Evolutionary conservation across 2,113 vertebrate species (phyloP), one percentile per base, ranked within the genome.

Genomic region (Python bivittatus): DNA sequence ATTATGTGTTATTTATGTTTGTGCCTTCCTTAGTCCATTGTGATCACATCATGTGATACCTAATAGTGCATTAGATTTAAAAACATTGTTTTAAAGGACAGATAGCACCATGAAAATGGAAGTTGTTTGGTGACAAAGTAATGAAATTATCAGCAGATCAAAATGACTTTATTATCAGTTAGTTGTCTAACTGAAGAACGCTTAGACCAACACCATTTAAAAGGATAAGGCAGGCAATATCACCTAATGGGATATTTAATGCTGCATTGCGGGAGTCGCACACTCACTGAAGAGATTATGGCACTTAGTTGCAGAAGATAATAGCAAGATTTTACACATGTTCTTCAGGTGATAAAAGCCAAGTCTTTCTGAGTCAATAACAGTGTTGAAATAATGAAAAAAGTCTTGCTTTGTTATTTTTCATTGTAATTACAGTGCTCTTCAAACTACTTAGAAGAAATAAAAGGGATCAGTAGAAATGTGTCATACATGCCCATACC

Each of bases 191-290:
- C 27, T 6, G 0, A 44, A 72, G 85, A 84, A 33, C 91, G 1
- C 48, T 20, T 60, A 90, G 91, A 86, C 87, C n/a, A 94, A 93
- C 4, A 58, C 10, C 5, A 88, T 56, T 95, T 91, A 44, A 88
- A 91, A 88, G 61, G 58, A 91, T 91, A 12, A 0, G 91, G 23
- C 44, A 91, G 85, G 1, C 15, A 92, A 1, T 61, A 6, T 61
- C 91, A 94, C 89, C 68, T 90, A 85, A 48, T 29, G 53, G 15
- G 94, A 89, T 1, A 23, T 44, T 94, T 86, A 23, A 23, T 89
- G 88, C 64, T 44, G 52, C 29, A 11, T 17, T 93, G 29, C 83
- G 52, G 0, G 4, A 1, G 1, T 79, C 1, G 1, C 52, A 10
- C 38, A 22, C 1, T 89, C 93, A 92, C 88, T 90, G 13, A 33